Percentiles rank a stretch among this genome's conserved stretches.
Conservation (phyloP, 2,888 invertebrate species). For the Trissonchulus sp. region DNA sequence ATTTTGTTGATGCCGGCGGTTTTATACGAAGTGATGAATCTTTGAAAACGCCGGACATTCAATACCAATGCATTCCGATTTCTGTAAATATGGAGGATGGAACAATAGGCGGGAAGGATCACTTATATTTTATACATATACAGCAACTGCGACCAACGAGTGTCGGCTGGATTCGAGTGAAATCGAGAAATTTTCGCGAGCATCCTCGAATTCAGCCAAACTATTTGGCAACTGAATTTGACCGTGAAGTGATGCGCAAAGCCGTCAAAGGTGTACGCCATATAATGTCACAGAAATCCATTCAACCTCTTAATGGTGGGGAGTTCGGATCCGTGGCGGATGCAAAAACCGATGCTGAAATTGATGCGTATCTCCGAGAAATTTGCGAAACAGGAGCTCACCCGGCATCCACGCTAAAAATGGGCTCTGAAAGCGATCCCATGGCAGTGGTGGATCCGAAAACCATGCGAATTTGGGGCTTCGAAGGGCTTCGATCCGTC, state of each 20-base stretch:
- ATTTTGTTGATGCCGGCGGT: conserved; percentile 57
- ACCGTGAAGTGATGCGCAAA: conserved; percentile 49
- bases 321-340: conserved; percentile 44
- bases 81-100: no score
- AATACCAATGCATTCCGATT: no score
- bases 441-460: conserved; percentile 65
- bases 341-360: background rate
- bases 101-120: no score
- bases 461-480: conserved; percentile 59
- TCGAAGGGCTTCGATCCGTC: conserved; percentile 65
- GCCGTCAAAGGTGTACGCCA: conserved; percentile 40
- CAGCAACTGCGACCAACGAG: conserved; percentile 71
- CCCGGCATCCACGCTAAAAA: conserved; percentile 70
- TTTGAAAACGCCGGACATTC: no score
- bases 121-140: conserved; percentile 56
- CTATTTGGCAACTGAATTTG: conserved; percentile 66
- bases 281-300: conserved; percentile 45
- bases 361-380: conserved; percentile 49
- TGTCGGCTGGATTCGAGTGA: conserved; percentile 70
- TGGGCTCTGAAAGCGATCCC: conserved; percentile 57
- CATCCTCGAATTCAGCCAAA: conserved; percentile 83
- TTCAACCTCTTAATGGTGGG: conserved; percentile 47
- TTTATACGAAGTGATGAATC: conserved; percentile 53
- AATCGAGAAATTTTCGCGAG: conserved; percentile 67
- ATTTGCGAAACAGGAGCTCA: conserved; percentile 65